Percentiles rank a stretch among this genome's conserved stretches.
phyloP scores from a whole-genome alignment of 2,888 invertebrate species.

The Slavum lentiscoides region DNA sequence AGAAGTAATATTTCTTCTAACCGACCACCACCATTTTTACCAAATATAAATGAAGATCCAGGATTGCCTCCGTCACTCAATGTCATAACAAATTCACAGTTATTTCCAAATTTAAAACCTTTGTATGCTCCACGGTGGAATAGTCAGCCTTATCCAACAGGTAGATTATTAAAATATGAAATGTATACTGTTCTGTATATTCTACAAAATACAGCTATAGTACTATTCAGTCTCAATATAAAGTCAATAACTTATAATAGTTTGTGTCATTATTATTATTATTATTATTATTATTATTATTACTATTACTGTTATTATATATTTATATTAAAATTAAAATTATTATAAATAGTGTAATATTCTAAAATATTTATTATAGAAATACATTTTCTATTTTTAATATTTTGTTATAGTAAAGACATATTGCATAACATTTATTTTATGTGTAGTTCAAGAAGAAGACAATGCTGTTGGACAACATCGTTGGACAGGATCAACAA shows the following conservation, averaged over 20 bases:
- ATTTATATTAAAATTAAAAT: no score
- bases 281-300: no score
- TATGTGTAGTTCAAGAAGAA: slow-evolving; percentile 54
- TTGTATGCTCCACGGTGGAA: slow-evolving; percentile 72
- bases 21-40: slow-evolving; percentile 65
- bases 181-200: background rate
- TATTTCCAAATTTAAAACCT: slow-evolving; percentile 71
- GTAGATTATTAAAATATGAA: slow-evolving; percentile 30
- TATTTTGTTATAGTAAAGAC: background rate
- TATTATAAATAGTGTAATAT: no score
- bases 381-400: background rate
- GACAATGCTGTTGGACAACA: slow-evolving; percentile 46
- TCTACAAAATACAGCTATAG: no score
- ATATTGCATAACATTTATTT: background rate
- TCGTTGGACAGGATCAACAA: slow-evolving; percentile 54
- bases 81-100: slow-evolving; percentile 69
- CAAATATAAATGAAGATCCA: slow-evolving; percentile 66
- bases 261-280: background rate
- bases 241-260: no score
- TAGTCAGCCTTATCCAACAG: slow-evolving; percentile 59
- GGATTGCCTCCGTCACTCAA: slow-evolving; percentile 67
- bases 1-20: slow-evolving; percentile 55
- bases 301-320: no score
- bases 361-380: no score
- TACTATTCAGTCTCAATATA: no score